Evolutionary conservation across 2,113 vertebrate genomes (phyloP).

Genomic region (Otus sunia): DNA sequence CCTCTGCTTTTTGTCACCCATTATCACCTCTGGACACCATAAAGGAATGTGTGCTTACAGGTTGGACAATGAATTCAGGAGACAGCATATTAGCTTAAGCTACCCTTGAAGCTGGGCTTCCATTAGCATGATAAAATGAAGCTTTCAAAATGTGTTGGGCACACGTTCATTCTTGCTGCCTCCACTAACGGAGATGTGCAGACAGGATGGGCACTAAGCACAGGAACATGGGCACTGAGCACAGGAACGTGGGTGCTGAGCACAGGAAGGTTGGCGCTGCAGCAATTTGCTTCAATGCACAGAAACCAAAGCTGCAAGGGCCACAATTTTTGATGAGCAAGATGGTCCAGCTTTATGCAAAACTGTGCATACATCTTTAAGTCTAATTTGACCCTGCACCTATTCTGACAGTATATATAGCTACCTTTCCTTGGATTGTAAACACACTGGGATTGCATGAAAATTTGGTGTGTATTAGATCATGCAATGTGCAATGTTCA

Average conservation of each 20-base stretch:
- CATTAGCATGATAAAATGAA: not conserved
- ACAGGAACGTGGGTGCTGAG: not conserved
- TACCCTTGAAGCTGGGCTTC: not conserved
- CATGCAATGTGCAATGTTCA: not conserved
- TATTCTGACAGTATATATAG: not conserved
- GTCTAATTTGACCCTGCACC: not conserved
- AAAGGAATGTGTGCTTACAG: not conserved
- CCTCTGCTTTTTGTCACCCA: not conserved
- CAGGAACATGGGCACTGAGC: not conserved
- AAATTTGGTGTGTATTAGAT: not conserved
- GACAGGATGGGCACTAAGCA: not conserved
- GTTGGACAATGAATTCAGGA: not conserved
- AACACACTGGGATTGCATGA: not conserved
- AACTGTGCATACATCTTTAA: rapidly evolving
- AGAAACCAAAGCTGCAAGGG: not conserved
- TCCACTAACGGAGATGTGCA: not conserved
- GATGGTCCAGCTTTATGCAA: not conserved
- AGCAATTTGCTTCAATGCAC: not conserved
- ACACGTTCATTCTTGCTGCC: not conserved
- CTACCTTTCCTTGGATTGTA: not conserved
- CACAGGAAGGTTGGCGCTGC: no score
- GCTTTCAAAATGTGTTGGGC: not conserved
- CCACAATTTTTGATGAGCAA: not conserved
- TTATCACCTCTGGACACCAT: not conserved
- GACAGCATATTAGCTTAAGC: not conserved